Base-by-base conservation (phyloP, 2,113 vertebrate species). In the Trichechus manatus region DNA sequence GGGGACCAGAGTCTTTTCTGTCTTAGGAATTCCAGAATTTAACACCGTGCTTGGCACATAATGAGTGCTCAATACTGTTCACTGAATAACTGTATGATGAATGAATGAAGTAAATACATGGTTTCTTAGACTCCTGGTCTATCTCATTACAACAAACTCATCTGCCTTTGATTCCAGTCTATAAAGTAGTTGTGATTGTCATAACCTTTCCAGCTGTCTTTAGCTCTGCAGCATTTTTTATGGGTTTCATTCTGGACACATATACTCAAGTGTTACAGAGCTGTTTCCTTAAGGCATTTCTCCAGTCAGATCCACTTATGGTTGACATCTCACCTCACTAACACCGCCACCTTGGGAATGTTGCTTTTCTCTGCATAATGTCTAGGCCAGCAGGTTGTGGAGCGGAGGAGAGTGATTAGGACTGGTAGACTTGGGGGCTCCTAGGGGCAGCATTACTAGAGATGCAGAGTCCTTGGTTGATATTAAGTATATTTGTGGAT, bases 281-380 rank as follows among this genome's bases (percentile, higher is more conserved):
- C 42, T 61, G n/a, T 8, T 89, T 97, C 80, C 27, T 80, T 87
- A 83, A 75, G 82, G 44, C 36, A 89, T 91, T 93, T 97, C 96
- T 96, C 56, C 8, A 13, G 75, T 87, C 75, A 87, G 23, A 95
- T 80, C 19, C 17, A 81, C 47, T 89, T 82, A 90, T 1, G 17
- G 42, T 44, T 80, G 68, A 79, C 75, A 94, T 79, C 87, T 94
- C 50, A 93, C 42, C 63, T 91, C 31, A 81, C 14, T 87, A 91
- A 79, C 22, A 72, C 15, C 5, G 68, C 66, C 44, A 80, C 6
- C 47, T 83, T 91, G 79, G 66, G 42, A 91, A 91, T 87, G 44
- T 5, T 84, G 59, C 42, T 70, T 4, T 50, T 79, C 47, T 91
- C n/a, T 83, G 53, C 6, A 47, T 42, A 59, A 29, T 70, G 22